These are phyloP conservation scores for Aldabrachelys gigantea DNA, from an alignment of 2,113 vertebrate species.

Conservation along the genomic window DNA sequence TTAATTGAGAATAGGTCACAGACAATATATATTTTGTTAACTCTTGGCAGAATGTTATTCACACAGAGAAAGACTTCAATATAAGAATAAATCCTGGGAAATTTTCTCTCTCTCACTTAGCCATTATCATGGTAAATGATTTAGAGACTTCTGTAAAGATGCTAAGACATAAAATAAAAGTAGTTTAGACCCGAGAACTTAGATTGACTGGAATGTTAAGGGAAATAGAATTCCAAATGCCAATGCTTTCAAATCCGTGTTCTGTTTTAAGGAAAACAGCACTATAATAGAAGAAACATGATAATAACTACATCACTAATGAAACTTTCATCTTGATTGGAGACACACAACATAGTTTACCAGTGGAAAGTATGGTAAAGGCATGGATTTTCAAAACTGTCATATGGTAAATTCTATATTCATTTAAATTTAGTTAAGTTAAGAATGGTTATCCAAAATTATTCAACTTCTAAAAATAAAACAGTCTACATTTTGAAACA, in stretches of 20 bases:
- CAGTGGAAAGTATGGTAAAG: not conserved
- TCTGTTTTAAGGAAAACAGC: not conserved
- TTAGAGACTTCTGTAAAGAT: not conserved
- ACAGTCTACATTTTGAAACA: not conserved
- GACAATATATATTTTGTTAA: not conserved
- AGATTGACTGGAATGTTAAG: not conserved
- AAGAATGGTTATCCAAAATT: no score
- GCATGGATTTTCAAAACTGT: not conserved
- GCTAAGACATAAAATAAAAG: not conserved
- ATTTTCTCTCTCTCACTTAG: not conserved
- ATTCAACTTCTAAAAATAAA: not conserved
- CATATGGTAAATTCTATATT: not conserved
- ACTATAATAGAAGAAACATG: not conserved
- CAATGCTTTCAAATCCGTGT: not conserved
- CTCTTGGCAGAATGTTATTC: not conserved
- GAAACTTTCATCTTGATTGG: not conserved
- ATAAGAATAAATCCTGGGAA: not conserved
- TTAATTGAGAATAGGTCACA: not conserved
- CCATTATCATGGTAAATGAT: not conserved
- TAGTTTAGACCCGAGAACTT: not conserved
- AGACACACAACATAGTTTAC: not conserved
- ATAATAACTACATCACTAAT: not conserved
- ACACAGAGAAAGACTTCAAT: not conserved
- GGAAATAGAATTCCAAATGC: not conserved
- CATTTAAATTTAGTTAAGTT: no score